Evolutionary conservation across 2,113 vertebrate species (phyloP), one percentile per base, ranked within the genome.

Genomic region (Columbina picui): DNA sequence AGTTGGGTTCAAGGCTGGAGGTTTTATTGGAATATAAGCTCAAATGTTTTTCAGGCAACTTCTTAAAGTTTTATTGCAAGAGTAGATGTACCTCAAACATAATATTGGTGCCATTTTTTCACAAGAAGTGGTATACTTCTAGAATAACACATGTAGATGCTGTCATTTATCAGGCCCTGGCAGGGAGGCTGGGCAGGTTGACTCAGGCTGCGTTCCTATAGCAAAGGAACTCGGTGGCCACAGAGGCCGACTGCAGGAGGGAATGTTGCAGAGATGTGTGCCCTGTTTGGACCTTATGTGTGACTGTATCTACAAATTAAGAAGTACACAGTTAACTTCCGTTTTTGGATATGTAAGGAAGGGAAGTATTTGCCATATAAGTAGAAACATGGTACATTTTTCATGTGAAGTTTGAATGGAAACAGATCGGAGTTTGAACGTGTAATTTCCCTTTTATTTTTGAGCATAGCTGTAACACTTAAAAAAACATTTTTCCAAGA

Each of bases 401-500:
- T 83, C 52, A 5, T 75, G 6, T 17, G 21, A 14, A 52, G 12
- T 82, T 84, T 59, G 53, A 32, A 81, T 26, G 74, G 47, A 47
- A 94, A 4, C 8, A 41, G 36, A 92, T 22, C 36, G 80, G 34
- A 63, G 10, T 82, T 71, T 63, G 14, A 16, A 68, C 12, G 3
- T 41, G 8, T 80, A 7, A 59, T 74, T 92, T 81, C 9, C 15
- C 34, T 87, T 92, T 70, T 84, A 50, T 17, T 87, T 91, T 79
- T 68, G 17, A 64, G 26, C 0, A 0, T 21, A 68, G 17, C 29
- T 85, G 38, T 57, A 81, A 38, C 0, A 4, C 26, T 81, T 36
- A 77, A 26, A 53, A 73, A 47, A 4, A 6, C 4, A 10, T 75
- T 73, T 80, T 83, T 64, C 14, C 32, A 55, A 41, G 60, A 53